These are phyloP conservation scores for Panagrolaimus sp. DNA, from an alignment of 1,140 invertebrate genomes.

Conservation along the genomic window DNA sequence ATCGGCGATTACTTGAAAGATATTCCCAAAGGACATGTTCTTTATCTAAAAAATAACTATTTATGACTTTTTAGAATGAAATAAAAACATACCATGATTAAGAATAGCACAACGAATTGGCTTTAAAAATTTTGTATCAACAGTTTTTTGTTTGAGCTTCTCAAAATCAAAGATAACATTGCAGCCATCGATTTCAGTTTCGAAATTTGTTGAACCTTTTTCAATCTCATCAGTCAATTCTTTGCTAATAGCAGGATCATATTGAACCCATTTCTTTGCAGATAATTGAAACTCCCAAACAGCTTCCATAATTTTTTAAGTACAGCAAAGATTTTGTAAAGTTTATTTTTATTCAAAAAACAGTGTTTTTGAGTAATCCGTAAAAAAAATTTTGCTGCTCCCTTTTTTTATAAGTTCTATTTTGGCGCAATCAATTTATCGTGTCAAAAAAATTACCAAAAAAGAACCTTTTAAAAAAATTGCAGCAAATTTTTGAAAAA, in stretches of 20 bases:
- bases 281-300: slow-evolving; percentile 31
- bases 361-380: no score
- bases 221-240: neutral
- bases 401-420: no score
- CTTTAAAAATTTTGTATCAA: neutral
- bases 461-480: no score
- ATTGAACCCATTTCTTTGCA: slow-evolving; percentile 23
- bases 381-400: no score
- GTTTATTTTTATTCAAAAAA: no score
- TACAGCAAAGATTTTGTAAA: no score
- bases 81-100: neutral
- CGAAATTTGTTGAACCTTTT: neutral
- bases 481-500: no score
- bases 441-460: no score
- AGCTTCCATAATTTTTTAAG: slow-evolving; percentile 11
- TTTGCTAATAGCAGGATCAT: slow-evolving; percentile 15
- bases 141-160: neutral
- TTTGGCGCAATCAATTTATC: no score
- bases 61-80: neutral
- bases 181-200: neutral
- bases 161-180: neutral
- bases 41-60: neutral
- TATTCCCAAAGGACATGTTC: slow-evolving; percentile 13
- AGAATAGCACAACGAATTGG: slow-evolving; percentile 11
- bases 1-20: neutral